Evolutionary conservation across 2,888 invertebrate species (phyloP).

Genomic region (Dioctria linearis): DNA sequence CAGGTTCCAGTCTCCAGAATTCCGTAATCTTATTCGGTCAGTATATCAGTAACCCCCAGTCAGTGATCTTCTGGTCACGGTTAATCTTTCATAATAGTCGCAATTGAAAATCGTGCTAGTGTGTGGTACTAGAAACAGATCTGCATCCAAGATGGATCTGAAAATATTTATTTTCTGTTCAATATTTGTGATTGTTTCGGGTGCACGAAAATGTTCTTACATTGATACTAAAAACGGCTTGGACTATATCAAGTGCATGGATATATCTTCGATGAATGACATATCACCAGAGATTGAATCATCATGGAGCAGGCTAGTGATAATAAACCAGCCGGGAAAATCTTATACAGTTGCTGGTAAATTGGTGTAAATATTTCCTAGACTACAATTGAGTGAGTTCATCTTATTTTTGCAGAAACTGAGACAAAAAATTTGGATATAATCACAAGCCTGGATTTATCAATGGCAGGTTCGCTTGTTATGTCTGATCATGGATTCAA

Average conservation of each 20-base stretch:
- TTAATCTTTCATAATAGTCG: no score
- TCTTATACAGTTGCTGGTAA: conserved; percentile 60
- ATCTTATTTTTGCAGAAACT: background rate
- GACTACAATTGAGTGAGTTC: background rate
- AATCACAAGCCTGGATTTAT: conserved; percentile 63
- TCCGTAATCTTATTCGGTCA: no score
- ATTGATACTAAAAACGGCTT: background rate
- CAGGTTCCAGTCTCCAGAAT: no score
- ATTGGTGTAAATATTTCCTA: background rate
- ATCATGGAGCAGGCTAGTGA: conserved; percentile 58
- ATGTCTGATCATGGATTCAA: conserved; percentile 63
- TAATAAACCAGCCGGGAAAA: conserved; percentile 56
- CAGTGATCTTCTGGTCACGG: no score
- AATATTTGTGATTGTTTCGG: background rate
- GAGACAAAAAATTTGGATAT: background rate
- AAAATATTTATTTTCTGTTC: no score
- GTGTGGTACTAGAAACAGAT: no score
- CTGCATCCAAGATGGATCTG: no score
- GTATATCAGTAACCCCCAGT: no score
- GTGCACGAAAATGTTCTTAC: background rate
- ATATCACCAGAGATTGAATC: conserved; percentile 57
- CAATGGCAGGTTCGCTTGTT: conserved; percentile 62
- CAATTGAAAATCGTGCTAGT: no score
- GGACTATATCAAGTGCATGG: conserved; percentile 25
- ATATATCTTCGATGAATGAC: conserved; percentile 30